These are phyloP conservation scores for Branchipolynoe longqiensis DNA, from an alignment of 2,888 invertebrate species.

Conservation along the genomic window DNA sequence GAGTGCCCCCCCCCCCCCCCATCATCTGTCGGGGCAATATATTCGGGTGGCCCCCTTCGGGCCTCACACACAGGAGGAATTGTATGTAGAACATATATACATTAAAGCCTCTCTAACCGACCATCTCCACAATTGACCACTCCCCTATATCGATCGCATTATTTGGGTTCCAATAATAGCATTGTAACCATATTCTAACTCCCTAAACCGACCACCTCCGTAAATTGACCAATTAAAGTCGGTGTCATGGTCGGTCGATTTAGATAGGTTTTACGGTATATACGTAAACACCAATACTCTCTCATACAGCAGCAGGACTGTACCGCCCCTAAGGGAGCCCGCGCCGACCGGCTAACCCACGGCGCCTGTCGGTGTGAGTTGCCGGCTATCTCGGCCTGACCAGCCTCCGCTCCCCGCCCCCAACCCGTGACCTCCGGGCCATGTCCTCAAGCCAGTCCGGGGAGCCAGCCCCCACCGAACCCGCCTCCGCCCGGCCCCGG, in stretches of 20 bases:
- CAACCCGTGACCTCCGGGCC: slow-evolving; percentile 2
- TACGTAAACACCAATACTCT: neutral
- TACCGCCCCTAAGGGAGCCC: neutral
- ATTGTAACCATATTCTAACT: too few relatives aligned
- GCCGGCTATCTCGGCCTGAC: slow-evolving; percentile 2
- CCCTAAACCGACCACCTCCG: too few relatives aligned
- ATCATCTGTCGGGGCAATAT: too few relatives aligned
- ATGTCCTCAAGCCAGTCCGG: slow-evolving; percentile 33
- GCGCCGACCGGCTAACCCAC: neutral
- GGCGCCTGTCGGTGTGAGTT: neutral
- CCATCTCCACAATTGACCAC: too few relatives aligned
- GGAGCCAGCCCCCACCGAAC: neutral
- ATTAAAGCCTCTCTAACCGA: too few relatives aligned
- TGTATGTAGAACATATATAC: too few relatives aligned
- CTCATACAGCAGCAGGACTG: neutral
- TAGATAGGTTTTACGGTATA: neutral
- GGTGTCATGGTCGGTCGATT: neutral
- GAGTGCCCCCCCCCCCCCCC: too few relatives aligned
- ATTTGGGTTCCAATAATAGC: too few relatives aligned
- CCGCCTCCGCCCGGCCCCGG: neutral
- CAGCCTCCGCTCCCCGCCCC: neutral
- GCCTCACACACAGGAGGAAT: too few relatives aligned
- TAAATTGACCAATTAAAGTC: too few relatives aligned
- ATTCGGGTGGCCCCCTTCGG: too few relatives aligned
- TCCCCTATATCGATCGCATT: too few relatives aligned